phyloP scores from a whole-genome alignment of 2,113 vertebrate genomes.

The Percopsis transmontana region DNA sequence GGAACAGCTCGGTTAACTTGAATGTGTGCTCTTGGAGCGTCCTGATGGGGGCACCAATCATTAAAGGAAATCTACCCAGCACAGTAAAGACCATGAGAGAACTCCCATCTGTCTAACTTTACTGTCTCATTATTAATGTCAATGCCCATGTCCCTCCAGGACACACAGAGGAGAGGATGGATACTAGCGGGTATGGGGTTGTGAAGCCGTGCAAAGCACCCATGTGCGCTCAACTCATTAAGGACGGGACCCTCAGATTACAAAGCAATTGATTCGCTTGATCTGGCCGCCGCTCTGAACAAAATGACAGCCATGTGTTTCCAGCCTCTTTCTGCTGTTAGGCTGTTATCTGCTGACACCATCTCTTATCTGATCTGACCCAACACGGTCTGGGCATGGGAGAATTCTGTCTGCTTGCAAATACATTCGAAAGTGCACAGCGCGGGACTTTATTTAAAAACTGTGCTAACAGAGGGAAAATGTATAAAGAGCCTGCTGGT shows the following conservation, averaged over 20 bases:
- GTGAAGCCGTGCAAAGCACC: no score
- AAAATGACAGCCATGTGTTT: not conserved
- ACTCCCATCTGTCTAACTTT: no score
- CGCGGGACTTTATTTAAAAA: slow-evolving; percentile 16
- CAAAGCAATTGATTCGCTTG: not conserved
- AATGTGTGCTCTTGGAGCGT: no score
- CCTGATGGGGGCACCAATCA: no score
- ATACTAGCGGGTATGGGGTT: no score
- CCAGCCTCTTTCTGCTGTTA: not conserved
- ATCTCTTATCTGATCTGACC: slow-evolving; percentile 16
- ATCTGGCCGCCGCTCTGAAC: not conserved
- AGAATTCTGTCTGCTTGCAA: slow-evolving; percentile 13
- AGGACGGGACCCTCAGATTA: not conserved
- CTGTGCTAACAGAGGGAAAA: slow-evolving; percentile 7
- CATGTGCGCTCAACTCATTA: slow-evolving; percentile 13
- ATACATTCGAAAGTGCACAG: slow-evolving; percentile 27
- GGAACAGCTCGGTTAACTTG: no score
- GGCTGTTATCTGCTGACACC: slow-evolving; percentile 7
- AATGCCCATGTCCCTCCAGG: no score
- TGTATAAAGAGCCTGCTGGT: not conserved
- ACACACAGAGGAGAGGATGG: no score
- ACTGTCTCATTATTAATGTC: no score
- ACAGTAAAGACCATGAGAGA: no score
- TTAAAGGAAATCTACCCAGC: no score
- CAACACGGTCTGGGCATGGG: slow-evolving; percentile 16